Base-by-base conservation (phyloP, 2,797 vertebrate genomes). In the Percopsis omiscomaycus region DNA sequence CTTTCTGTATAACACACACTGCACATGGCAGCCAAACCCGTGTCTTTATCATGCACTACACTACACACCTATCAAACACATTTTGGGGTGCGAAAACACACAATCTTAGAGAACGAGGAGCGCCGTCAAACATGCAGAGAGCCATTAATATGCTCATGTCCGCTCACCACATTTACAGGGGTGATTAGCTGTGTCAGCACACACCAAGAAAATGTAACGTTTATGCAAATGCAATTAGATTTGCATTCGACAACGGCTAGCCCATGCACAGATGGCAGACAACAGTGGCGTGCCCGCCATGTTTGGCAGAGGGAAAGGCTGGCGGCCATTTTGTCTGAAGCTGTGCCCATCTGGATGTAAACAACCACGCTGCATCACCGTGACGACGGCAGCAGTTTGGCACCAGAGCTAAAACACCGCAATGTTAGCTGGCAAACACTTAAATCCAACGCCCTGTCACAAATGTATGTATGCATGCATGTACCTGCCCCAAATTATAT, bases 141-240 rank as follows among this genome's bases (percentile, higher is more conserved):
- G 59, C 5, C 47, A 16, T 58, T 47, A 9, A 67, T 32, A 42
- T 42, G 1, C 15, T 69, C 12, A 48, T 6, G 50, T 47, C 5
- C 3, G 32, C 42, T 32, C 4, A 27, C 65, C 55, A 1, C 66
- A n/a, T 66, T 83, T 49, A 28, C 15, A 8, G 54, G 42, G 75
- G 77, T 76, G 76, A 84, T 89, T 86, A 69, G 54, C 58, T 11
- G 4, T 16, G 76, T 76, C 73, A 52, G 73, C 77, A 55, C 69
- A 68, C 3, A 47, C 52, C 64, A 59, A 78, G 27, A 44, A 82
- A 83, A 70, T 63, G 69, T 77, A 71, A 75, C 67, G 81, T 79
- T 86, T 91, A 91, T 92, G 92, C 90, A 90, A 92, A 93, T 91
- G 89, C 78, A 91, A 93, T 93, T 92, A 16, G 69, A 89, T 91